These are phyloP conservation scores for Nephrotoma appendiculata DNA, from an alignment of 2,888 invertebrate species.

Conservation along the genomic window DNA sequence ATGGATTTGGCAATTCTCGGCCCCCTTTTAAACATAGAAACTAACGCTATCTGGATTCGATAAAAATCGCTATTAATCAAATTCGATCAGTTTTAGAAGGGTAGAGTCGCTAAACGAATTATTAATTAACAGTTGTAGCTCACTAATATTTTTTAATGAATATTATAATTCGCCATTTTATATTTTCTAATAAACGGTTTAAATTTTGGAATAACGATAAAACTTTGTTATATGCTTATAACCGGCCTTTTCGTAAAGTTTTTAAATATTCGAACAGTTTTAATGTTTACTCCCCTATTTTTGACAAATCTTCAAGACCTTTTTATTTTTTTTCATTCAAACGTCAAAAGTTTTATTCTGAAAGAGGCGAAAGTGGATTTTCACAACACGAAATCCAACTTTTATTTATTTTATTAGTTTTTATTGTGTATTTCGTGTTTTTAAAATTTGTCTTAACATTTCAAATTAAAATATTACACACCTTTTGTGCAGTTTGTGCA, in stretches of 20 bases:
- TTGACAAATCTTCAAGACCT: not conserved
- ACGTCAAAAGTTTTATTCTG: not conserved
- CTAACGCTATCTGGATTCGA: no score
- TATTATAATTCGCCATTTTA: no score
- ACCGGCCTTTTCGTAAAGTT: not conserved
- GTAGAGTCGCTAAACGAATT: no score
- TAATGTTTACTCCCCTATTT: not conserved
- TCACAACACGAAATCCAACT: not conserved
- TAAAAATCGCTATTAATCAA: no score
- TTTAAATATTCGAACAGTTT: not conserved
- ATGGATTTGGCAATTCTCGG: no score
- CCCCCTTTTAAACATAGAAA: no score
- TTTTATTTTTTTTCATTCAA: not conserved
- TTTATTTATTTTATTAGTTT: not conserved
- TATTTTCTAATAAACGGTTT: no score
- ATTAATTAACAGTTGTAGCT: no score
- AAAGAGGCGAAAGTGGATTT: not conserved
- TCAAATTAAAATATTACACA: not conserved
- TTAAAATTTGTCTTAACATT: not conserved
- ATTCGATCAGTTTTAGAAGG: no score
- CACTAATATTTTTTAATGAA: no score
- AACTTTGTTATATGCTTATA: not conserved
- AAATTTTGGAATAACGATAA: no score
- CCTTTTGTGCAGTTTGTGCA: not conserved
- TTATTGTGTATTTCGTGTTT: not conserved